Percentiles rank a stretch among this genome's conserved stretches.
phyloP scores from a whole-genome alignment of 2,797 vertebrate genomes.

The Hyperoplus immaculatus region DNA sequence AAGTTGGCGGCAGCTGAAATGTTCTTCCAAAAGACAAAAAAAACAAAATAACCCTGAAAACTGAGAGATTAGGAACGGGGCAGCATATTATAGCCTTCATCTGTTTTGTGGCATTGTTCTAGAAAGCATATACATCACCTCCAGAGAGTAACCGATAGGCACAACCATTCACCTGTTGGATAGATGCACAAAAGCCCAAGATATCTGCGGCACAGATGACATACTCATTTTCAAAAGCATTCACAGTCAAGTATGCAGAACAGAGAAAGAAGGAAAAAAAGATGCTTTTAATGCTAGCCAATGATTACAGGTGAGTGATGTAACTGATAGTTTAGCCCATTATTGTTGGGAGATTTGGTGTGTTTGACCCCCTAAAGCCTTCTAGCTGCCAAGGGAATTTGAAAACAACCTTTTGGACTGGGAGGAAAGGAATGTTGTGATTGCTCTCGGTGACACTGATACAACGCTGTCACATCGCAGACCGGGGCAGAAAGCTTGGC shows the following conservation, averaged over 20 bases:
- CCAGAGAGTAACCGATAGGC: conserved; percentile 85
- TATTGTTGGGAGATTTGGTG: conserved; percentile 79
- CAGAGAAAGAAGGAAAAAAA: conserved; percentile 76
- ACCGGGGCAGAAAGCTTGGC: conserved; percentile 26
- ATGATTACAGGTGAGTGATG: conserved; percentile 90
- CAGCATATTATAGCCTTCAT: conserved; percentile 79
- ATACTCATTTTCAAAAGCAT: conserved; percentile 88
- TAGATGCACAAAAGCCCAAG: conserved; percentile 88
- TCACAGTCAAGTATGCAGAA: conserved; percentile 87
- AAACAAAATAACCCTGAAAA: conserved; percentile 73
- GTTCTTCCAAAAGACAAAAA: conserved; percentile 52
- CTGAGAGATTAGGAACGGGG: conserved; percentile 63
- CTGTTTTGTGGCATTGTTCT: conserved; percentile 86
- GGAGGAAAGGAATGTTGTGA: conserved; percentile 78
- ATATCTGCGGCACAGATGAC: conserved; percentile 89
- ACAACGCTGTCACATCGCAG: conserved; percentile 60
- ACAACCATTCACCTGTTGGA: conserved; percentile 81
- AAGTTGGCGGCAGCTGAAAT: conserved; percentile 46
- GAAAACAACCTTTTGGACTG: conserved; percentile 66
- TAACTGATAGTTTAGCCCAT: conserved; percentile 87
- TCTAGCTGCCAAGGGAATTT: conserved; percentile 77
- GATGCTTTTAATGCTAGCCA: conserved; percentile 89
- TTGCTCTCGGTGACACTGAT: conserved; percentile 75
- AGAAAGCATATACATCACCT: conserved; percentile 86
- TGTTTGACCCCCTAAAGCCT: conserved; percentile 81